Base-by-base conservation (phyloP, 92 coral and sea anemone species). In the Heteractis magnifica region DNA sequence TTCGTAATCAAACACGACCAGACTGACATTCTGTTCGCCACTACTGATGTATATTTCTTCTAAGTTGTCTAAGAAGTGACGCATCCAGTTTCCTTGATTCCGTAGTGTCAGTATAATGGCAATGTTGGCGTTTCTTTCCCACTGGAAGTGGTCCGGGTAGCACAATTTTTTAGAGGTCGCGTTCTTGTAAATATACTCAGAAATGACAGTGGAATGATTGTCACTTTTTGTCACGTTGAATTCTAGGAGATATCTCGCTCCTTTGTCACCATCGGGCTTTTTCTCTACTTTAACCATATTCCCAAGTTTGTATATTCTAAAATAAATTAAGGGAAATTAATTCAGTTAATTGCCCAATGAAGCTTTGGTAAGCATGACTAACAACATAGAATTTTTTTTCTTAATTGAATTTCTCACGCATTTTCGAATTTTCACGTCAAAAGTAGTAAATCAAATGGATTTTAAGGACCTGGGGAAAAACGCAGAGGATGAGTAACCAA, bases 121-220 rank as follows among this genome's bases (percentile, higher is more conserved):
- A 8, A 93, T 90, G 0, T 87, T 79, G n/a, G 87, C 87, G 0
- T 83, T 84, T 83, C 83, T 65, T 72, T 85, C 79, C 97, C 97
- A 93, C 41, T 89, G 93, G 82, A 87, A 60, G 58, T 85, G 75
- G 19, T 18, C 72, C 0, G 93, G 97, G 16, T 82, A 89, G 60
- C 91, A 93, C 12, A 87, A 48, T 18, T 23, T 51, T 6, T 75
- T 79, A 7, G 84, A 62, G 19, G 59, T 70, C 6, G 21, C 70
- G 52, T 86, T 76, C 76, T 82, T 80, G 79, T 88, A 88, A 52
- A 96, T 84, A 87, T 94, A 92, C 85, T 96, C 94, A 41, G 99
- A 94, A 4, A 90, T n/a, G 44, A 87, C 75, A 44, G 88, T 84
- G 0, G 86, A 73, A 20, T 84, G n/a, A 78, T 87, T 86, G 58